phyloP scores from a whole-genome alignment of 2,113 vertebrate genomes.

The Syngnathus typhle region DNA sequence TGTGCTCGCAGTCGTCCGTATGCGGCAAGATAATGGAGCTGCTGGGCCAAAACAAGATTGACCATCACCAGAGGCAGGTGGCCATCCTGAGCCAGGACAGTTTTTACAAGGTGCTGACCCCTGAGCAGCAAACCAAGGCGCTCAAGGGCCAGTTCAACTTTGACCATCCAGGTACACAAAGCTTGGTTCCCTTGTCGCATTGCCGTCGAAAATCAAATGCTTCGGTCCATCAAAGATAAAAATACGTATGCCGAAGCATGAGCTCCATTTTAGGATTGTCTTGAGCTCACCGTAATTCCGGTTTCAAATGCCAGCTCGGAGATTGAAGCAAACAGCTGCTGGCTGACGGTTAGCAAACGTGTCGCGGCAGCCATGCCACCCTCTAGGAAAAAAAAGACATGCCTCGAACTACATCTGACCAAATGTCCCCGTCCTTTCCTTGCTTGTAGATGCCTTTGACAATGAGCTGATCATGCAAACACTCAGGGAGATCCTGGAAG shows the following conservation, averaged over 20 bases:
- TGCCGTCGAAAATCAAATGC: too few species aligned
- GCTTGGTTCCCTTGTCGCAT: neutral
- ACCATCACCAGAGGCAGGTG: conserved; percentile 90
- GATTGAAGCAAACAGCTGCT: conserved; percentile 44
- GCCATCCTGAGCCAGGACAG: conserved; percentile 97
- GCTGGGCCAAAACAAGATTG: conserved; percentile 94
- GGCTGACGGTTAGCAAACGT: conserved; percentile 31
- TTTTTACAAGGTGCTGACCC: conserved; percentile 90
- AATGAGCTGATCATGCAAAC: conserved; percentile 90
- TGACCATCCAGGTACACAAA: conserved; percentile 86
- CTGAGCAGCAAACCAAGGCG: conserved; percentile 92
- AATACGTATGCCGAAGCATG: conserved; percentile 3
- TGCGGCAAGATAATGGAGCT: conserved; percentile 96
- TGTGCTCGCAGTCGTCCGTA: conserved; percentile 80
- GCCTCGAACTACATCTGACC: neutral
- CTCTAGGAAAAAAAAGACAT: neutral
- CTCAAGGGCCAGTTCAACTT: conserved; percentile 97
- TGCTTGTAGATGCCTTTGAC: conserved; percentile 89
- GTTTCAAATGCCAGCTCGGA: conserved; percentile 26
- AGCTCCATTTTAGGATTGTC: conserved; percentile 41
- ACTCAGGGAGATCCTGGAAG: conserved; percentile 81
- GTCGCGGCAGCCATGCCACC: neutral
- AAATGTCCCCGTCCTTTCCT: neutral
- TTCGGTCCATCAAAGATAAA: neutral
- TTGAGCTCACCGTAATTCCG: conserved; percentile 26